Conservation (phyloP, 2,888 invertebrate genomes). For the Eupeodes luniger region DNA sequence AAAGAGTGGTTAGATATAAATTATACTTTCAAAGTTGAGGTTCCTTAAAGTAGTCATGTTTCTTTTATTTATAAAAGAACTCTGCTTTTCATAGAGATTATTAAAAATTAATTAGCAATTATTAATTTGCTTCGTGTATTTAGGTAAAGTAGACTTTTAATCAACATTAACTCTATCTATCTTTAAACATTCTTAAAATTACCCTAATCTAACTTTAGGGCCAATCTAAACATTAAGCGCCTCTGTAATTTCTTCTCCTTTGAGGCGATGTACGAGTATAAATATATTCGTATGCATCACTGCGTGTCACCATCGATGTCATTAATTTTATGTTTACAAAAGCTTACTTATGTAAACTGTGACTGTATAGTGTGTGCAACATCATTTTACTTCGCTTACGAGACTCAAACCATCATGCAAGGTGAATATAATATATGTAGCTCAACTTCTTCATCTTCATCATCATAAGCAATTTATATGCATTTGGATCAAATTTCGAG, state of each 20-base stretch:
- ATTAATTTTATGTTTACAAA: conserved; percentile 64
- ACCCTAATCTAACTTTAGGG: too few relatives aligned
- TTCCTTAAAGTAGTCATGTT: too few relatives aligned
- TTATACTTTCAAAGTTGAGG: too few relatives aligned
- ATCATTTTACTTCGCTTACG: conserved; percentile 23
- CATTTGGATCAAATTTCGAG: conserved; percentile 46
- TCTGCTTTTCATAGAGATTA: too few relatives aligned
- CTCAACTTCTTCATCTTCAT: background rate
- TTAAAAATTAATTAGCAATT: too few relatives aligned
- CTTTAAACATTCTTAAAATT: too few relatives aligned
- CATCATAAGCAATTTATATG: conserved; percentile 55
- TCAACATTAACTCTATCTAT: too few relatives aligned
- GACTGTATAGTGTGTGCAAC: background rate
- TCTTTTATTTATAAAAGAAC: too few relatives aligned
- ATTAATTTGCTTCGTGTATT: too few relatives aligned
- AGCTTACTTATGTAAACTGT: background rate
- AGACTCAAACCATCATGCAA: background rate
- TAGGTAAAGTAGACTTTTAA: too few relatives aligned
- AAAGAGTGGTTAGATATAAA: too few relatives aligned
- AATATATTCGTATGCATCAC: background rate
- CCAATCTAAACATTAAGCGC: too few relatives aligned
- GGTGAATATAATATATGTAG: background rate
- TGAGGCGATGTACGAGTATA: background rate
- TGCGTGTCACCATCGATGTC: conserved; percentile 33
- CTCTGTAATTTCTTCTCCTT: background rate